Evolutionary conservation across 2,797 vertebrate genomes (phyloP), one percentile per base, ranked within the genome.

Genomic region (Botia almorhae): DNA sequence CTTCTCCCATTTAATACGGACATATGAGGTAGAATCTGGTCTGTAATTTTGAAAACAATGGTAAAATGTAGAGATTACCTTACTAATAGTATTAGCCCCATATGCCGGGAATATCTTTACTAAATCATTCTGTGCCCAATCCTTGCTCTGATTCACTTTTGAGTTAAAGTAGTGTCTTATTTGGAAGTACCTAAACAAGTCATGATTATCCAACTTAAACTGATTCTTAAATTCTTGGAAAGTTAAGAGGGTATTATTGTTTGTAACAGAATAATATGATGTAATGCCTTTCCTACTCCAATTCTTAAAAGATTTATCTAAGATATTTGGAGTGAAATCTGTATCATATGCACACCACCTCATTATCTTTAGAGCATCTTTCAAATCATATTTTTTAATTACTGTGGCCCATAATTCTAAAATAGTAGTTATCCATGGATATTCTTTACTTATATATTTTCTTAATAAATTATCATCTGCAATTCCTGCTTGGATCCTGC

Each of bases 401-500:
- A 68, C 39, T 68, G 12, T 46, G n/a, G 39, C 43, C 19, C 5
- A 10, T 16, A 48, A 23, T 69, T 68, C 43, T 68, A 7, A 13
- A 8, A 13, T 48, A 23, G 39, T 48, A 23, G 65, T 4, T 21
- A 46, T 16, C 19, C 7, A 68, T 68, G 19, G 19, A 48, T 48
- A 23, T 68, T 43, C 63, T 65, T 65, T 65, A 65, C 33, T 67
- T 23, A 8, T 14, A 48, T 68, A 21, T 14, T 21, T 68, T 64
- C 16, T 64, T 68, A 68, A 48, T 43, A 46, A 2, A 3, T 3
- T 8, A 46, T 68, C 12, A 16, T 68, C 19, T 14, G 65, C 65
- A 68, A 68, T 48, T 68, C 23, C 39, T 68, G 39, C 39, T 48
- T 68, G n/a, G n/a, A n/a, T n/a, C n/a, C n/a, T n/a, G n/a, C n/a